phyloP scores from a whole-genome alignment of 2,888 invertebrate species.

The Nesidiocoris tenuis region DNA sequence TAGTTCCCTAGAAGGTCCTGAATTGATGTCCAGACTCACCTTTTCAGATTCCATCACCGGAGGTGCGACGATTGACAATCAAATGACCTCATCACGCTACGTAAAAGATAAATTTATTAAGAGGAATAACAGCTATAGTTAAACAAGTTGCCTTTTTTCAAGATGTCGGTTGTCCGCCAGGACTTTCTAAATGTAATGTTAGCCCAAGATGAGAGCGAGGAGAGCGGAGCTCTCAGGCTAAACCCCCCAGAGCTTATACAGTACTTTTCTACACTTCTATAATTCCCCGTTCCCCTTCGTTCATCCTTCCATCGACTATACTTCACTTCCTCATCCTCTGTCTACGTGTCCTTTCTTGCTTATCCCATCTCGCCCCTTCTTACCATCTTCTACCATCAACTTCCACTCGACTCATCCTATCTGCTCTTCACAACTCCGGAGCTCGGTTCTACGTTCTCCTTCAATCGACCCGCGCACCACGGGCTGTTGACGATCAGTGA shows the following conservation, averaged over 20 bases:
- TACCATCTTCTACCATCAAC: neutral
- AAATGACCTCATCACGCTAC: too few species aligned
- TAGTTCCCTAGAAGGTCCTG: too few species aligned
- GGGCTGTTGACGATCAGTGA: neutral
- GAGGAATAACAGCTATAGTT: too few species aligned
- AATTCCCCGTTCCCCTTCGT: neutral
- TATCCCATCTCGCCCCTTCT: neutral
- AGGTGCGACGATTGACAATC: too few species aligned
- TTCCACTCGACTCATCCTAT: neutral
- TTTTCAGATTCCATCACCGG: too few species aligned
- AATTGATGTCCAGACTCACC: too few species aligned
- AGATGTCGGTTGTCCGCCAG: neutral
- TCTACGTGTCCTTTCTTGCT: neutral
- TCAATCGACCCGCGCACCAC: neutral
- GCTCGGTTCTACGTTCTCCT: neutral
- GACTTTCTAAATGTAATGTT: neutral
- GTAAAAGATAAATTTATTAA: too few species aligned
- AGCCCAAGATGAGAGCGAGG: neutral
- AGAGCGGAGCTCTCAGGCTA: neutral
- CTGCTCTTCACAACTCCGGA: neutral
- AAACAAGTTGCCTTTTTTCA: too few species aligned
- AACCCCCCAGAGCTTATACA: neutral
- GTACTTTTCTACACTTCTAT: neutral
- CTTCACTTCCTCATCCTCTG: neutral
- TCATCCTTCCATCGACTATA: neutral